phyloP scores from a whole-genome alignment of 2,888 invertebrate genomes.

The Glomeris marginata region DNA sequence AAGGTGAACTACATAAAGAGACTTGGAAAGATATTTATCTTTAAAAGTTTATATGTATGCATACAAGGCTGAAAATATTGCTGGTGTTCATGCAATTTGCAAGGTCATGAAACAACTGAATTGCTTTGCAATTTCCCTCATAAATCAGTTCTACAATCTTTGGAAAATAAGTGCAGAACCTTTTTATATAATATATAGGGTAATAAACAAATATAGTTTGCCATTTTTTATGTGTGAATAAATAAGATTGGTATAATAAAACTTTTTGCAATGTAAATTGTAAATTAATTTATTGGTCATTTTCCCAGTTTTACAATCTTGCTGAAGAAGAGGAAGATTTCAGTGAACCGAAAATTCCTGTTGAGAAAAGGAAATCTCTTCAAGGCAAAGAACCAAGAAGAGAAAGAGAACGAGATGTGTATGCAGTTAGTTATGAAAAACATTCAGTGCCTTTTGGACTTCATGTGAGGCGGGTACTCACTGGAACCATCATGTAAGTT shows the following conservation, averaged over 20 bases:
- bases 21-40: too few species aligned
- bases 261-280: neutral
- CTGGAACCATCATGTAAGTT: slow-evolving; percentile 11
- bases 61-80: too few species aligned
- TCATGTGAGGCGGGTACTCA: slow-evolving; percentile 8
- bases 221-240: too few species aligned
- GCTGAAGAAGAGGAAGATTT: slow-evolving; percentile 5
- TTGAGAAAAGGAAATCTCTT: slow-evolving; percentile 5
- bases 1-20: too few species aligned
- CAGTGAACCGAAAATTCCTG: slow-evolving; percentile 9
- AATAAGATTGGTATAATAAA: neutral
- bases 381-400: neutral
- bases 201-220: too few species aligned
- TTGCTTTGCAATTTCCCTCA: too few species aligned
- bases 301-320: slow-evolving; percentile 10
- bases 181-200: too few species aligned
- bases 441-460: slow-evolving; percentile 7
- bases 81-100: too few species aligned
- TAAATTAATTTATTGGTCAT: neutral
- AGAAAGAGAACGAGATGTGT: slow-evolving; percentile 2
- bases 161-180: too few species aligned
- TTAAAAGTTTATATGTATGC: too few species aligned
- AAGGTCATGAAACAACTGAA: too few species aligned
- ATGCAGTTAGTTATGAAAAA: slow-evolving; percentile 9
- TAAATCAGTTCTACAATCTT: too few species aligned